These are phyloP conservation scores for Ailurus styani DNA, from an alignment of 2,113 vertebrate species.

Conservation along the genomic window DNA sequence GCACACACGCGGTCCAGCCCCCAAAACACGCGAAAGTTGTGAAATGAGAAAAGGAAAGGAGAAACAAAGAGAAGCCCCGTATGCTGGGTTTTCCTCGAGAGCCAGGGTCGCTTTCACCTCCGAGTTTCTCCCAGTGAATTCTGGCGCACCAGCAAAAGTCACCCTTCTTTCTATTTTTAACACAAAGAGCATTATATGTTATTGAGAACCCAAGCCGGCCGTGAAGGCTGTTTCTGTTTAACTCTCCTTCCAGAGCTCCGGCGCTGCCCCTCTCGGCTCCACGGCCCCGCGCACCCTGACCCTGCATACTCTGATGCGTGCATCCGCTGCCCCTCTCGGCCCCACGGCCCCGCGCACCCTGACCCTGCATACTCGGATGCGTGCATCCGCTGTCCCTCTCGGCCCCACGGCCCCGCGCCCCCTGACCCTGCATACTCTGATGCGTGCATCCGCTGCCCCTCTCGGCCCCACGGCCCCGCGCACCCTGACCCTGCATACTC, in stretches of 20 bases:
- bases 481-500: constrained; percentile 74
- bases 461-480: too few species aligned
- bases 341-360: too few species aligned
- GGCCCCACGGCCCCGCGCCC: too few species aligned
- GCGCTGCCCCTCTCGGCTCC: constrained; percentile 17
- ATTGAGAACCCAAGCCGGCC: neutral
- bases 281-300: constrained; percentile 45
- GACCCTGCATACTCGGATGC: constrained; percentile 76
- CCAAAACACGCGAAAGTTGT: neutral
- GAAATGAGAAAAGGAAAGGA: neutral
- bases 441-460: too few species aligned
- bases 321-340: too few species aligned
- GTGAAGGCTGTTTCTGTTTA: neutral
- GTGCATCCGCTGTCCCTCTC: too few species aligned
- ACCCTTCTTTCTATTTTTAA: neutral
- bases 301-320: constrained; percentile 76
- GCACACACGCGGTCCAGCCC: neutral
- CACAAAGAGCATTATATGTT: neutral
- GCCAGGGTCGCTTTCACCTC: accelerated
- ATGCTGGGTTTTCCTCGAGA: accelerated
- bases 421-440: too few species aligned
- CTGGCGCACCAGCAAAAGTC: neutral
- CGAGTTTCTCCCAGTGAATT: neutral
- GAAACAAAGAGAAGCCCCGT: accelerated
- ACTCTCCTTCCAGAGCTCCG: neutral